Base-by-base conservation (phyloP, 2,113 vertebrate genomes). In the Trinectes maculatus region DNA sequence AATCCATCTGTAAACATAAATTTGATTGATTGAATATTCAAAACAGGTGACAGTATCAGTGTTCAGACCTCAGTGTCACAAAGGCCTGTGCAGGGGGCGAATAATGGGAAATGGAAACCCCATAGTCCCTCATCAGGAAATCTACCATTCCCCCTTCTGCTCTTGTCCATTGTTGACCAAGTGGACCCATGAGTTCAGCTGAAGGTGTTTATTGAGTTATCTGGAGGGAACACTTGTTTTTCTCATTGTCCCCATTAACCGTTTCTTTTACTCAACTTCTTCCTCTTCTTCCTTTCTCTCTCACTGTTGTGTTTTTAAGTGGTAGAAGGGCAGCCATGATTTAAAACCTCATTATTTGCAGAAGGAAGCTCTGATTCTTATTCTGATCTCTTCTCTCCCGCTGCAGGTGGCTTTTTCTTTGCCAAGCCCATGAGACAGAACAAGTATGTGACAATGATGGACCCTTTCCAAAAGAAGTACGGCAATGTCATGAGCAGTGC, bases 351-450 rank as follows among this genome's bases (percentile, higher is more conserved):
- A 66, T 31, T 9, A 8, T 64, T 49, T 77, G 39, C 42, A 29
- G 11, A 22, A 1, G 18, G 0, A 21, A 37, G 22, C n/a, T 26
- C 5, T 34, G 8, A 52, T 29, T 43, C n/a, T 37, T 8, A 43
- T 22, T 5, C 16, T 48, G 11, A 66, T 48, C 1, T 33, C 0
- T 49, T 71, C 55, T 5, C 15, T 61, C 10, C 28, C 52, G 24
- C 42, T 36, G 6, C 67, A 96, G 94, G 94, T 83, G 94, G 91
- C 16, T 87, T 92, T 79, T 94, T 95, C 89, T 96, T 95, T 48
- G 93, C 92, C 43, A 93, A 93, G 29, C 94, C 93, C n/a, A 94
- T 95, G 93, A 92, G 93, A 87, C 85, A 89, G 53, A 95, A 93
- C 84, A 94, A 92, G 34, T 95, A 94, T 0, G 1, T 95, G 73